These are phyloP conservation scores for Phragmatobia fuliginosa DNA, from an alignment of 2,888 invertebrate species.

Conservation along the genomic window DNA sequence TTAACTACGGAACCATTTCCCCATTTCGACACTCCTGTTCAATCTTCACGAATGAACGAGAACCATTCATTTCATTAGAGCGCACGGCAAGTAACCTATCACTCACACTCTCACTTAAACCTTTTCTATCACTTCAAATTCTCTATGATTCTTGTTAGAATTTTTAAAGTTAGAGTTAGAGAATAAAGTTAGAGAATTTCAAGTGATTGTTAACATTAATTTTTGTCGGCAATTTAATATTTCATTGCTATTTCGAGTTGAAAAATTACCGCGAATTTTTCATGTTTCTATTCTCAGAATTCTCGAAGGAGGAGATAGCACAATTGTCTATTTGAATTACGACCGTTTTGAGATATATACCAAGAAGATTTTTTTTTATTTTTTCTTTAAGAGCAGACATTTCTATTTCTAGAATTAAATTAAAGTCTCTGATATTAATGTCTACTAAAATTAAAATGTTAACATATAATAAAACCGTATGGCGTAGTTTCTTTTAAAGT, in stretches of 20 bases:
- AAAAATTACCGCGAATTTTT: slow-evolving; percentile 56
- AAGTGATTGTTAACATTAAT: too few species aligned
- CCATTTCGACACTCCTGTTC: slow-evolving; percentile 17
- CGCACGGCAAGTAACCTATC: slow-evolving; percentile 44
- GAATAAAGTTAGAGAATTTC: too few species aligned
- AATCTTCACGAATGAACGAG: slow-evolving; percentile 42
- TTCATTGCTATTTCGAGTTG: slow-evolving; percentile 47
- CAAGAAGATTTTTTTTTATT: not conserved
- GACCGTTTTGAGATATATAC: slow-evolving; percentile 13
- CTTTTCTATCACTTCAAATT: not conserved
- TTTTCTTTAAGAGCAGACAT: not conserved
- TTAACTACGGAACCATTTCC: slow-evolving; percentile 23
- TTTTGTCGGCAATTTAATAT: slow-evolving; percentile 51
- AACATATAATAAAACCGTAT: too few species aligned
- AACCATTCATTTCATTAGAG: slow-evolving; percentile 35
- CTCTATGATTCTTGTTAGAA: slow-evolving; percentile 14
- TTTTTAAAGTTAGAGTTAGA: too few species aligned
- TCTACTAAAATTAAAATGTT: too few species aligned
- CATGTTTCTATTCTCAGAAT: slow-evolving; percentile 27
- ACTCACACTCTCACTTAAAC: slow-evolving; percentile 26
- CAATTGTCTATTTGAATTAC: slow-evolving; percentile 20
- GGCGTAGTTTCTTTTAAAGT: too few species aligned
- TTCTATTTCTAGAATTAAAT: too few species aligned
- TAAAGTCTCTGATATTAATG: too few species aligned
- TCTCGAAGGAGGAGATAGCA: not conserved